Conservation (phyloP, 2,888 invertebrate genomes). For the Rhingia campestris region DNA sequence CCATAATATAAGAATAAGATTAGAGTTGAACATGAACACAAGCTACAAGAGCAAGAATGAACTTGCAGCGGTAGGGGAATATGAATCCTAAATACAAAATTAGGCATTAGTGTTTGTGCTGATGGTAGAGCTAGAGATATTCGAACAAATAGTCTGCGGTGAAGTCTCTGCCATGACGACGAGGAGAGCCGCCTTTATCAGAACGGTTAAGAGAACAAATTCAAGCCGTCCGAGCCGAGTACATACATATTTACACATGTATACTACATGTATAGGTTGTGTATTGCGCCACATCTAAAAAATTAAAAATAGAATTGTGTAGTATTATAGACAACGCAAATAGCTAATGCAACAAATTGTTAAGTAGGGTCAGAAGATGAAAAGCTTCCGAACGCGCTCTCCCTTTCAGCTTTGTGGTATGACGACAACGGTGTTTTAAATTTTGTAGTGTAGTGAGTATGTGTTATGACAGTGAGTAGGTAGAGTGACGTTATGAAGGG, state of each 20-base stretch:
- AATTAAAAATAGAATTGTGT: conserved; percentile 56
- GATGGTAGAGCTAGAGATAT: not conserved
- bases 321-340: conserved; percentile 28
- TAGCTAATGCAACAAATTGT: conserved; percentile 64
- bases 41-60: conserved; percentile 30
- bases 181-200: conserved; percentile 2
- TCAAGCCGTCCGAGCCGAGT: not conserved
- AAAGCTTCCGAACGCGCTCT: conserved; percentile 37
- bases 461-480: not conserved
- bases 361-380: conserved; percentile 46
- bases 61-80: conserved; percentile 34
- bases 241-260: not conserved
- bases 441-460: not conserved
- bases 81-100: conserved; percentile 53
- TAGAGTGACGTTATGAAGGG: not conserved
- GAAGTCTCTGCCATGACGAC: conserved; percentile 6
- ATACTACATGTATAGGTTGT: not conserved
- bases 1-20: conserved; percentile 52
- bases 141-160: conserved; percentile 1
- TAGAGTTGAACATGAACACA: conserved; percentile 23
- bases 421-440: too few relatives aligned
- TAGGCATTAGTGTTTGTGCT: conserved; percentile 47
- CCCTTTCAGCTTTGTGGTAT: not conserved
- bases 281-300: conserved; percentile 1
- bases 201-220: conserved; percentile 13